Conservation (phyloP, 35 echinoderm and acorn worm species). For the Apostichopus californicus region DNA sequence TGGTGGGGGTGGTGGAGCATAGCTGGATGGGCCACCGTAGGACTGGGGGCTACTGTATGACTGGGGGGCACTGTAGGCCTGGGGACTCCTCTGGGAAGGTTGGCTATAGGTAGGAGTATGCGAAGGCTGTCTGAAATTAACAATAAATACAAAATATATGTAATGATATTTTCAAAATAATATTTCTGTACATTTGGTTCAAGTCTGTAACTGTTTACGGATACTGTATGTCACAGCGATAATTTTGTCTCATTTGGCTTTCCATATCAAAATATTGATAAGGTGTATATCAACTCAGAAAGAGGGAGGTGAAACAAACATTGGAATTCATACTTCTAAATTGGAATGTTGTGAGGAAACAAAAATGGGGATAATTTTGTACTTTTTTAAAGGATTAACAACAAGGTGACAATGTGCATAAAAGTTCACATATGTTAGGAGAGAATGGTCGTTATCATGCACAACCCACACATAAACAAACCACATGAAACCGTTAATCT, state of each 20-base stretch:
- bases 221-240: not conserved
- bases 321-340: not conserved
- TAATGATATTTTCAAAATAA: no score
- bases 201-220: not conserved
- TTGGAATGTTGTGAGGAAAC: no score
- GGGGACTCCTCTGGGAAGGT: slow-evolving; percentile 29
- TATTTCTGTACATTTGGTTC: not conserved
- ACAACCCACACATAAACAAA: no score
- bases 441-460: no score
- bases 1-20: slow-evolving; percentile 43
- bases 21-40: slow-evolving; percentile 28
- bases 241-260: not conserved
- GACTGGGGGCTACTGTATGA: slow-evolving; percentile 44
- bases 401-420: no score
- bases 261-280: no score
- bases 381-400: no score
- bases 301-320: not conserved
- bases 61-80: slow-evolving; percentile 34
- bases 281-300: not conserved
- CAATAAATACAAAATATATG: not conserved
- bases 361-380: no score
- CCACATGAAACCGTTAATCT: no score
- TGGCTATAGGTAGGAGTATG: slow-evolving; percentile 40
- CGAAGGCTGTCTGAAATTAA: slow-evolving; percentile 12
- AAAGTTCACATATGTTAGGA: no score